Conservation (phyloP, 2,113 vertebrate genomes). For the Lepus timidus region DNA sequence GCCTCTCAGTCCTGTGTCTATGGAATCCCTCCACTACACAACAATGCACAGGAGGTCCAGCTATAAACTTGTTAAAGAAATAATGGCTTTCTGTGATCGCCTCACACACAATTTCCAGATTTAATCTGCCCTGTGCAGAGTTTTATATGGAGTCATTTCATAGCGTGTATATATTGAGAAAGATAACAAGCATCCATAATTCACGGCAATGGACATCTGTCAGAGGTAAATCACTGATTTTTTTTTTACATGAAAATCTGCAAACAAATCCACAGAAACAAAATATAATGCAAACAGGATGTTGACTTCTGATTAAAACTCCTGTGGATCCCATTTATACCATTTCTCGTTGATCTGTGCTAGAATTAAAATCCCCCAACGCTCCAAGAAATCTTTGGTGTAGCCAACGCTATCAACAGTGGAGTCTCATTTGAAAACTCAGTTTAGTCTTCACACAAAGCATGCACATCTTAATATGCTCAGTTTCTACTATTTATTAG, state of each 20-base stretch:
- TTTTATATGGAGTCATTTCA: conserved; percentile 17
- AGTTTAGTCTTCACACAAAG: neutral
- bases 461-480: neutral
- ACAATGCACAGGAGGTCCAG: neutral
- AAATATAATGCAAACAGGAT: neutral
- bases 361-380: neutral
- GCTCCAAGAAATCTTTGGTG: neutral
- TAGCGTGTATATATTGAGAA: neutral
- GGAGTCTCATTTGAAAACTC: neutral
- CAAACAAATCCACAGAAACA: neutral
- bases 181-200: neutral
- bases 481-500: neutral
- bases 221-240: neutral
- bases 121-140: neutral
- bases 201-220: neutral
- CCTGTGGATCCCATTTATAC: neutral
- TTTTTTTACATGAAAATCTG: conserved; percentile 9
- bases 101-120: neutral
- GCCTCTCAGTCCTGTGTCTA: fast-evolving
- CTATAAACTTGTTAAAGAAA: neutral
- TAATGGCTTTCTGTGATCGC: neutral
- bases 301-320: conserved; percentile 38
- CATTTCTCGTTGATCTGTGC: conserved; percentile 20
- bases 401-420: neutral
- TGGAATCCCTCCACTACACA: neutral